These are phyloP conservation scores for Oncorhynchus nerka DNA, from an alignment of 2,113 vertebrate species.

Conservation along the genomic window DNA sequence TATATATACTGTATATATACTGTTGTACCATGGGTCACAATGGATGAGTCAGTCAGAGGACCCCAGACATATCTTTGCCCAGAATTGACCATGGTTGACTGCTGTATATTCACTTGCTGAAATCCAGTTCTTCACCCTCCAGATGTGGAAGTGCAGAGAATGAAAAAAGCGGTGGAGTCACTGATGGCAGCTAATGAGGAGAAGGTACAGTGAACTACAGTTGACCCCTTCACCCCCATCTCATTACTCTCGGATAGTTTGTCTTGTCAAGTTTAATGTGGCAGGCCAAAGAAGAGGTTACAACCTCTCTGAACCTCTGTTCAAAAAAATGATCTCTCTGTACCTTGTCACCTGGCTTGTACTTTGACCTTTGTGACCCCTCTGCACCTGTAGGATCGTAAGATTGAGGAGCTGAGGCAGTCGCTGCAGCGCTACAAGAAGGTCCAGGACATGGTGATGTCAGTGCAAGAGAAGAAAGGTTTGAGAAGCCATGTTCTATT, in stretches of 20 bases:
- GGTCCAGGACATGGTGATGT: constrained; percentile 88
- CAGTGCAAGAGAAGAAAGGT: constrained; percentile 90
- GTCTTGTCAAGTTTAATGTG: not conserved
- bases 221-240: not conserved
- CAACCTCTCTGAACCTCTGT: not conserved
- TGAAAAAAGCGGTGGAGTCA: constrained; percentile 94
- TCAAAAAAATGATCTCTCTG: not conserved
- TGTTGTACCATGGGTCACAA: not conserved
- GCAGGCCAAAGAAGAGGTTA: not conserved
- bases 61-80: not conserved
- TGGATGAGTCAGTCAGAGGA: not conserved
- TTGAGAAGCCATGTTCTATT: constrained; percentile 5
- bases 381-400: constrained; percentile 80
- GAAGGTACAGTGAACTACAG: constrained; percentile 59
- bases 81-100: not conserved
- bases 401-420: constrained; percentile 94
- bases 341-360: not conserved
- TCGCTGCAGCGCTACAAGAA: constrained; percentile 91
- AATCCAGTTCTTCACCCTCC: constrained; percentile 25
- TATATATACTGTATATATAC: not conserved
- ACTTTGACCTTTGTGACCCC: constrained; percentile 36
- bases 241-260: not conserved
- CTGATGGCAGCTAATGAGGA: constrained; percentile 90
- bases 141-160: constrained; percentile 96
- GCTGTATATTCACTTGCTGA: not conserved